phyloP scores from a whole-genome alignment of 2,888 invertebrate genomes.

The Dione vanillae region DNA sequence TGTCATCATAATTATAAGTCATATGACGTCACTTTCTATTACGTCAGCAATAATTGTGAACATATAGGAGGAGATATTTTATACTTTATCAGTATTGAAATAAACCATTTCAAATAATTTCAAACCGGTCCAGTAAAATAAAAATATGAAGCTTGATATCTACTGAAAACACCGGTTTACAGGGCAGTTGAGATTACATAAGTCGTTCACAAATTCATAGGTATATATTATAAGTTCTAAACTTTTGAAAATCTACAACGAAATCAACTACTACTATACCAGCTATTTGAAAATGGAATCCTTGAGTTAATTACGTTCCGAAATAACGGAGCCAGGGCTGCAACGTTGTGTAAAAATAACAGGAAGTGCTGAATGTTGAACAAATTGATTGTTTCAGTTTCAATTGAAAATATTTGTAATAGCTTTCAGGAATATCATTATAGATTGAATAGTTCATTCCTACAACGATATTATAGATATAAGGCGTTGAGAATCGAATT shows the following conservation, averaged over 20 bases:
- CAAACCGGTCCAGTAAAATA: no score
- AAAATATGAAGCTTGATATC: no score
- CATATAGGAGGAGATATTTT: no score
- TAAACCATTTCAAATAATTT: background rate
- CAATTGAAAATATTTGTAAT: background rate
- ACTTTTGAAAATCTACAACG: background rate
- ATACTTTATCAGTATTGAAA: background rate
- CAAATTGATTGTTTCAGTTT: background rate
- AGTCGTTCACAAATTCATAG: no score
- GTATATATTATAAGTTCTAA: constrained; percentile 39
- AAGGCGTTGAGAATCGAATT: no score
- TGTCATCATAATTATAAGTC: no score
- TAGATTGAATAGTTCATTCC: no score
- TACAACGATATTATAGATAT: no score
- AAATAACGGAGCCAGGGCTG: background rate
- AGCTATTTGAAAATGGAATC: background rate
- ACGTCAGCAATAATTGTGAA: no score
- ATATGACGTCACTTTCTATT: no score
- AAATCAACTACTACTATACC: background rate
- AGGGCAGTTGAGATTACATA: no score
- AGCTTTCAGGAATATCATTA: background rate
- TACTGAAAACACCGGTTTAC: no score
- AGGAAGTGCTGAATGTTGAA: background rate
- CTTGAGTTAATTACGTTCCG: constrained; percentile 15
- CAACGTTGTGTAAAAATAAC: constrained; percentile 2